A percentile compares a stretch with the other conserved stretches of the same genome.
Conservation (phyloP, 2,797 vertebrate genomes). For the Bradypus variegatus region DNA sequence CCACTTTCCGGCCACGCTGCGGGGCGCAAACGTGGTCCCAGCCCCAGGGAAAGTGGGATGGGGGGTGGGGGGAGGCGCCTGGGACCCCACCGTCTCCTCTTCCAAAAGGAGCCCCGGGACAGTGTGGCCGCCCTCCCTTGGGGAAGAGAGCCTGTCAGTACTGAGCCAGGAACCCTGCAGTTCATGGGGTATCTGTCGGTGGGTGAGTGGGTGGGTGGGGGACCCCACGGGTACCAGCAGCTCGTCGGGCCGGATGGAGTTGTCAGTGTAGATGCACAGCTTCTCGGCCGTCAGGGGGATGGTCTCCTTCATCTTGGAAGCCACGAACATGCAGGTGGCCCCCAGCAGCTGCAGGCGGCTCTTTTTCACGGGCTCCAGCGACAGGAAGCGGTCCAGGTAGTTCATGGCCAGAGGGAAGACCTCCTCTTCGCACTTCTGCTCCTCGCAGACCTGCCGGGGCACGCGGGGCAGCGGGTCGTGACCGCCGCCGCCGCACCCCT, state of each 20-base stretch:
- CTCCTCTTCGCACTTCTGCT: constrained; percentile 98
- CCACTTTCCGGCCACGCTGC: constrained; percentile 7
- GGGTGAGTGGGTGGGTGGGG: constrained; percentile 44
- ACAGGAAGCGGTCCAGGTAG: constrained; percentile 98
- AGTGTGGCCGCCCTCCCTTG: neutral
- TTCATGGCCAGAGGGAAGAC: constrained; percentile 99
- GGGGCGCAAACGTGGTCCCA: neutral
- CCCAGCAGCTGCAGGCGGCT: constrained; percentile 92
- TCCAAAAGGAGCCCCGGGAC: neutral
- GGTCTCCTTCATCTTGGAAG: constrained; percentile 99
- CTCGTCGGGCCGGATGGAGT: constrained; percentile 91
- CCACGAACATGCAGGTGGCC: constrained; percentile 97
- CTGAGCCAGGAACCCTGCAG: neutral
- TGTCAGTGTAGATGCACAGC: constrained; percentile 97
- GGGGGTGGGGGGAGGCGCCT: neutral
- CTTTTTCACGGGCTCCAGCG: constrained; percentile 91
- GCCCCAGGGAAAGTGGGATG: neutral
- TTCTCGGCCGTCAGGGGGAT: constrained; percentile 95
- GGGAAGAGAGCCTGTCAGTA: neutral
- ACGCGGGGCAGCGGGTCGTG: neutral
- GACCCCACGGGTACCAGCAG: constrained; percentile 84
- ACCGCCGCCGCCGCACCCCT: neutral
- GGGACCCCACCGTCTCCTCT: neutral
- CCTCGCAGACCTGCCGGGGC: constrained; percentile 90
- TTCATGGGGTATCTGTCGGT: neutral